Percentiles rank a stretch among this genome's conserved stretches.
phyloP scores from a whole-genome alignment of 1,140 invertebrate species.

The Galleria mellonella region DNA sequence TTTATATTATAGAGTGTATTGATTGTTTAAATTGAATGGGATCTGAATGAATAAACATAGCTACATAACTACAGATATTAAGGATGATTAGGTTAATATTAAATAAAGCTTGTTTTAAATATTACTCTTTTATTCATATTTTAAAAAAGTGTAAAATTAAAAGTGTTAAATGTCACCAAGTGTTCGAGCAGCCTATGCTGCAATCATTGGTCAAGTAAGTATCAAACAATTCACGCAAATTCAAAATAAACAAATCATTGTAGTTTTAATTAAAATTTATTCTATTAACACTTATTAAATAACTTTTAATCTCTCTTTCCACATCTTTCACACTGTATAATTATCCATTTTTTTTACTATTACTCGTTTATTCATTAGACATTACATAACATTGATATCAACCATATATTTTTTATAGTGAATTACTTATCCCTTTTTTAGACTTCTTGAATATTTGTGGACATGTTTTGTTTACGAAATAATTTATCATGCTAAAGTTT shows the following conservation, averaged over 20 bases:
- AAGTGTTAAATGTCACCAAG: no score
- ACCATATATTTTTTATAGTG: neutral
- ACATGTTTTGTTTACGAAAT: constrained; percentile 18
- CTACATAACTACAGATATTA: constrained; percentile 40
- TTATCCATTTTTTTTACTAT: constrained; percentile 68
- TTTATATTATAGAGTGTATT: constrained; percentile 55
- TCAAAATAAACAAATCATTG: no score
- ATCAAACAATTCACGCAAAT: no score
- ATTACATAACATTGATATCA: neutral
- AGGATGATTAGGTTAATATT: constrained; percentile 49
- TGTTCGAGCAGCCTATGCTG: no score
- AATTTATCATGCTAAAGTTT: constrained; percentile 56
- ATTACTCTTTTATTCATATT: constrained; percentile 19
- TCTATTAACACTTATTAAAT: no score
- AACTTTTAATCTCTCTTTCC: no score
- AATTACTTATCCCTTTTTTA: neutral
- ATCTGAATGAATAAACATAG: constrained; percentile 33
- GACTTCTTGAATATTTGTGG: neutral
- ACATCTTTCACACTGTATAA: no score
- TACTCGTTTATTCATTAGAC: constrained; percentile 16
- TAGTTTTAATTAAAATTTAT: no score
- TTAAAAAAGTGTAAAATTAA: no score
- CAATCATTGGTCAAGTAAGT: no score
- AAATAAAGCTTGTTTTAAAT: constrained; percentile 72
- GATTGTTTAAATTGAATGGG: constrained; percentile 38